Base-by-base conservation (phyloP, 2,797 vertebrate genomes). In the Onychomys leucogaster region DNA sequence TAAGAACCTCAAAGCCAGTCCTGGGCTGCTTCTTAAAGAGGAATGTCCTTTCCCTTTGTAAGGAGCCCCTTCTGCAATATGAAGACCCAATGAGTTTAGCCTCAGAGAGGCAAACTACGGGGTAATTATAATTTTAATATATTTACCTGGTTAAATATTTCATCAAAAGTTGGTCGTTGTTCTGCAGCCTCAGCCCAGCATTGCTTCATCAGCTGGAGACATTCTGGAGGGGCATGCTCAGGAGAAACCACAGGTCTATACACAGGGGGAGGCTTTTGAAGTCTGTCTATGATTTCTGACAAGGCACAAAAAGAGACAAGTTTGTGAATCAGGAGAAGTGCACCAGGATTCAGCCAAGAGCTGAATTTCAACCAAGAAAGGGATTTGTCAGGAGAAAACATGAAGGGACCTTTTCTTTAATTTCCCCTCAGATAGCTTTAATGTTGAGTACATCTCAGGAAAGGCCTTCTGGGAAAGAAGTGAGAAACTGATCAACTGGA, bases 201-300 rank as follows among this genome's bases (percentile, higher is more conserved):
- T 32, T 99, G 99, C 83, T 99, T 99, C 99, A 99, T 99, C 75
- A 99, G 97, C 96, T 99, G 99, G 95, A 99, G 99, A 83, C 99
- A 99, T 89, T 99, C 99, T 73, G 99, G 41, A 0, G 99, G 99
- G 27, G 99, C 99, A 0, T 98, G 98, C 94, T 99, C 99, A 0
- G 98, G 98, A 73, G 99, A 98, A 96, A 99, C 98, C 32, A 98
- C 97, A 0, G 99, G 99, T 1, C 99, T 99, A 59, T 98, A 99
- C 92, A 99, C 93, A 21, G 99, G 99, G 89, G 99, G 99, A 34
- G 99, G 99, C 49, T 98, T 99, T 96, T 99, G 98, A 71, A 99
- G 89, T 98, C 98, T 99, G 97, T 99, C 98, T 84, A 99, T 96
- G 57, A 99, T 99, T 96, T 99, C 99, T 99, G 94, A 59, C 49